Base-by-base conservation (phyloP, 1,140 invertebrate species). In the Meloidogyne hapla region DNA sequence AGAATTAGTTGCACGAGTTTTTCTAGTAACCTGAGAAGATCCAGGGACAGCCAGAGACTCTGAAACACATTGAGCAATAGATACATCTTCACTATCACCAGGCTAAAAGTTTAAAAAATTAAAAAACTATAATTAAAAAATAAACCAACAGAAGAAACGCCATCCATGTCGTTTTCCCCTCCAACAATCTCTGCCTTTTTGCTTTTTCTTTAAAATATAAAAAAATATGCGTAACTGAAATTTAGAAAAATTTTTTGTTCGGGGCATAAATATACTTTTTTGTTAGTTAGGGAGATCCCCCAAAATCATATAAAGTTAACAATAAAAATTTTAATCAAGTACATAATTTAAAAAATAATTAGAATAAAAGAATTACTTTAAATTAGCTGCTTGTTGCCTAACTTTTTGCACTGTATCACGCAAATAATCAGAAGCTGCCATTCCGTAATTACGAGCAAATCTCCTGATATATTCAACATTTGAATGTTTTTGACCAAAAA, bases 401-500 rank as follows among this genome's bases (percentile, higher is more conserved):
- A 64, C 71, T 64, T 61, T 73, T 25, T 64, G 42, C 6, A 73
- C 25, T 13, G 71, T 64, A 21, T 64, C 56, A 61, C 71, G 71
- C 12, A 73, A 63, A 64, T 63, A 73, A n/a, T 73, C 71, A 21
- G 56, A 23, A 33, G 71, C 71, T 0, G 56, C 56, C 10, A 21
- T 64, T 21, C 71, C 71, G 28, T 73, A 73, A 21, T 61, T 63
- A 73, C 71, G 71, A 33, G 71, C 71, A 73, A 73, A 73, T 28
- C 71, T 61, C 1, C 71, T 42, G 23, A 73, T 61, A 61, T 73
- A 64, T 40, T 73, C 71, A 42, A 73, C 38, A 42, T 64, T 61
- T 28, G 45, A 28, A 45, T 63, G 45, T 23, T 61, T 42, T n/a
- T 73, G 71, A 38, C 26, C 71, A 63, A 73, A 73, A 23, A 61